These are phyloP conservation scores for Ormia ochracea DNA, from an alignment of 2,888 invertebrate species.

Conservation along the genomic window DNA sequence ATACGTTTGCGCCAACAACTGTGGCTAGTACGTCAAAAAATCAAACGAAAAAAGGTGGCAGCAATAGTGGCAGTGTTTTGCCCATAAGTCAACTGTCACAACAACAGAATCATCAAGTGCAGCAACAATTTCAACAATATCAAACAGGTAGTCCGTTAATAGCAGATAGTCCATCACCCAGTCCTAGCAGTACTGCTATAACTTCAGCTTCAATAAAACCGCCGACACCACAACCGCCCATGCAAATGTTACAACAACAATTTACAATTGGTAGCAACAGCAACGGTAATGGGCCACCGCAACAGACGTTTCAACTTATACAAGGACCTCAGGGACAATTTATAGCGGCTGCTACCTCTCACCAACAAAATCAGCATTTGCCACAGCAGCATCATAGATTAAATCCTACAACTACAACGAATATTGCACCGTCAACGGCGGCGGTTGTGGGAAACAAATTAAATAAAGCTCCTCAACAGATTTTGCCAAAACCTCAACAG, in stretches of 20 bases:
- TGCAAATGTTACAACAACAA: constrained; percentile 75
- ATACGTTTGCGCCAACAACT: constrained; percentile 76
- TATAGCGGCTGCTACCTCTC: constrained; percentile 68
- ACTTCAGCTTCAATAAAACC: constrained; percentile 73
- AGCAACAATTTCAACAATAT: constrained; percentile 71
- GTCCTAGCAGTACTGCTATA: constrained; percentile 74
- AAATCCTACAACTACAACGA: constrained; percentile 61
- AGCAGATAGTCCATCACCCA: constrained; percentile 77
- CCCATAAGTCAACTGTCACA: constrained; percentile 64
- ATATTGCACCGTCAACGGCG: constrained; percentile 54
- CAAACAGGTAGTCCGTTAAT: constrained; percentile 76
- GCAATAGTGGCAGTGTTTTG: constrained; percentile 58
- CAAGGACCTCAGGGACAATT: constrained; percentile 74
- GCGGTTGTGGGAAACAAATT: constrained; percentile 64
- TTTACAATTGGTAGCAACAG: constrained; percentile 68
- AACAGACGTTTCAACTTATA: constrained; percentile 73
- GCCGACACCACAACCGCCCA: constrained; percentile 63
- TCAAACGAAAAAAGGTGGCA: constrained; percentile 75
- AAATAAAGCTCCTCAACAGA: constrained; percentile 79
- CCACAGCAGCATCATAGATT: constrained; percentile 69
- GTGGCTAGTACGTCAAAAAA: constrained; percentile 77
- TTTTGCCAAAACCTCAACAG: constrained; percentile 80
- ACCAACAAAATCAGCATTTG: constrained; percentile 42
- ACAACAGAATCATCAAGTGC: constrained; percentile 64
- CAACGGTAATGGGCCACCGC: constrained; percentile 64